Base-by-base conservation (phyloP, 2,888 invertebrate genomes). In the Dromius quadrimaculatus region DNA sequence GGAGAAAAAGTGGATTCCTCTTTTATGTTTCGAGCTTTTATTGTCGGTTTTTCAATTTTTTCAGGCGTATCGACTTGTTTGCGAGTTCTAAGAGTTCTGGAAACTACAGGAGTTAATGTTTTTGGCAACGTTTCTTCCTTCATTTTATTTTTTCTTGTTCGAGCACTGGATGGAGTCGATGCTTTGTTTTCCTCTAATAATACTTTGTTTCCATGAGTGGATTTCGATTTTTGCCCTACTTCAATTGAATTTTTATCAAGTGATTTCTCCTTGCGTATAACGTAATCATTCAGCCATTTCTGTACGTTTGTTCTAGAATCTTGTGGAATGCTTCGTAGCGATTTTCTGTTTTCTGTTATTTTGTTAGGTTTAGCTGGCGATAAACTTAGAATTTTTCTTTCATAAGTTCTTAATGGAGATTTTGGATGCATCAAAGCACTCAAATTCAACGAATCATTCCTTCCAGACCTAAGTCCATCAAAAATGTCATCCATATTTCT, bases 1-100 rank as follows among this genome's bases (percentile, higher is more conserved):
- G 9, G 13, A n/a, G 38, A 15, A 9, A 15, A 11, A 20, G 92
- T 89, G 72, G 86, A 87, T 75, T 91, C 90, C 65, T 83, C 84
- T 50, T 85, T 85, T n/a, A 83, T 82, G 0, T 87, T 77, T 69
- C 78, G 78, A 28, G 75, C 72, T 74, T 74, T 69, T 74, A 73
- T 75, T 65, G 76, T 79, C 47, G 69, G 74, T n/a, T 77, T 74
- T 11, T 75, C 77, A 69, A 73, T 76, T 32, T 76, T 76, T 68
- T 76, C 78, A 57, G 76, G 76, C 57, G 73, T 78, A 59, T 71
- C 76, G 36, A 41, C 2, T 11, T 41, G 41, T 72, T 73, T 19
- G 74, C 75, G 50, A 41, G 4, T 38, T 65, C 34, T n/a, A n/a
- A n/a, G n/a, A n/a, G n/a, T 47, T 65, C 34, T 34, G 1, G 28